Base-by-base conservation (phyloP, 2,888 invertebrate species). In the Coelinius sp. region DNA sequence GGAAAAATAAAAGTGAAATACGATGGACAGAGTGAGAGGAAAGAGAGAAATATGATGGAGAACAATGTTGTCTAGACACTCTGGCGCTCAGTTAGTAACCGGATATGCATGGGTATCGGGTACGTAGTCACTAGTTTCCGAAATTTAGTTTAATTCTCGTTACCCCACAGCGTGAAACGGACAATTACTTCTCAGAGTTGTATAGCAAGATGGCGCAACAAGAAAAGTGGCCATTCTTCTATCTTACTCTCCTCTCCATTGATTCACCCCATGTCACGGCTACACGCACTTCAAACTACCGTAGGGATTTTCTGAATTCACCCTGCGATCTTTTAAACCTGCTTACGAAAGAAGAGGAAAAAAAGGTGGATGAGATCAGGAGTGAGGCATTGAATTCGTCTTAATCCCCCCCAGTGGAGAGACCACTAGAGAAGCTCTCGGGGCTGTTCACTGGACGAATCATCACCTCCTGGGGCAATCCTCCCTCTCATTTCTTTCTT, bases 321-420 rank as follows among this genome's bases (percentile, higher is more conserved):
- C 24, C 53, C 25, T 12, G 53, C 53, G 24, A 53, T 53, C 53
- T 53, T 25, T 71, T 73, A 70, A 68, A 75, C 70, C 73, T 73
- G 71, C 73, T 73, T 59, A 71, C n/a, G 71, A 25, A 53, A 63
- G 53, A 71, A 68, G 64, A 35, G 53, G 49, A 62, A 46, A 59
- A 65, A 70, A 66, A 41, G 35, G 63, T 53, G 49, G 41, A 41
- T 41, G 49, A 53, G 53, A 53, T 53, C 53, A 53, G 53, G 71
- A 53, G 65, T 41, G 27, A 70, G 49, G 64, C 69, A 56, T 68
- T 59, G 73, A 76, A 73, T 76, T 66, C 66, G 44, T 74, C 71
- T 72, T 76, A 72, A 76, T 73, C 73, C 69, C 69, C 73, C 69
- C 69, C 49, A 56, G 52, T 72, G 68, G 41, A 70, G 49, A 63